Conservation (phyloP, 2,113 vertebrate species). For the Microcebus jonahi region DNA sequence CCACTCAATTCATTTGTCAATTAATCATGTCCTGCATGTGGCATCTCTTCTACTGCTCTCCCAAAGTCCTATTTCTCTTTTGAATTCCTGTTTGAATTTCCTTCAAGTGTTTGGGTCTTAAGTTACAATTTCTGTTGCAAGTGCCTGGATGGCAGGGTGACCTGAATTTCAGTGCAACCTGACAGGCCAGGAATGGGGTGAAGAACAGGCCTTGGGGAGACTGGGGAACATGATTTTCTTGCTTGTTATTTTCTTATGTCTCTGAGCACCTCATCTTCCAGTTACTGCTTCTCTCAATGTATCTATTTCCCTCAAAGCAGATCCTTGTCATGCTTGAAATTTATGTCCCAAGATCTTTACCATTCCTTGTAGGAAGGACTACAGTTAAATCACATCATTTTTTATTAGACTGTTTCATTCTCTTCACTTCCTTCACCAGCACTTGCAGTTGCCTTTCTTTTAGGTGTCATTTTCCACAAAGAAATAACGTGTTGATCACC, state of each 20-base stretch:
- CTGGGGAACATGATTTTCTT: not conserved
- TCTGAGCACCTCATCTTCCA: not conserved
- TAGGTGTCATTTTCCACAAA: not conserved
- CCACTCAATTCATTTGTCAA: not conserved
- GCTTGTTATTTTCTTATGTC: not conserved
- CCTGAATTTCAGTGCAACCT: not conserved
- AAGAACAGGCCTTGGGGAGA: not conserved
- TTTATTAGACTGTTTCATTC: not conserved
- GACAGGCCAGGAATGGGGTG: too few species aligned
- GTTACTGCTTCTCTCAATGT: constrained; percentile 7
- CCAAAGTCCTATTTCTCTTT: not conserved
- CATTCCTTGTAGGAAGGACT: not conserved
- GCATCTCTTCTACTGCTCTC: not conserved
- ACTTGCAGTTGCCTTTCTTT: not conserved
- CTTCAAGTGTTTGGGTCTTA: not conserved
- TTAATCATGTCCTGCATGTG: not conserved
- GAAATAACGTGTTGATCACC: not conserved
- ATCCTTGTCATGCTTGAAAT: not conserved
- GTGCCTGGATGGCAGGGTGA: not conserved
- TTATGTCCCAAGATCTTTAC: not conserved
- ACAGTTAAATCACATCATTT: not conserved
- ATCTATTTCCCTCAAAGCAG: not conserved
- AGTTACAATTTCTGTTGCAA: not conserved
- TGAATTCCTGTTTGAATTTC: not conserved
- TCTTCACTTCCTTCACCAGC: not conserved